Evolutionary conservation across 2,113 vertebrate genomes (phyloP).

Genomic region (Pterophyllum scalare): DNA sequence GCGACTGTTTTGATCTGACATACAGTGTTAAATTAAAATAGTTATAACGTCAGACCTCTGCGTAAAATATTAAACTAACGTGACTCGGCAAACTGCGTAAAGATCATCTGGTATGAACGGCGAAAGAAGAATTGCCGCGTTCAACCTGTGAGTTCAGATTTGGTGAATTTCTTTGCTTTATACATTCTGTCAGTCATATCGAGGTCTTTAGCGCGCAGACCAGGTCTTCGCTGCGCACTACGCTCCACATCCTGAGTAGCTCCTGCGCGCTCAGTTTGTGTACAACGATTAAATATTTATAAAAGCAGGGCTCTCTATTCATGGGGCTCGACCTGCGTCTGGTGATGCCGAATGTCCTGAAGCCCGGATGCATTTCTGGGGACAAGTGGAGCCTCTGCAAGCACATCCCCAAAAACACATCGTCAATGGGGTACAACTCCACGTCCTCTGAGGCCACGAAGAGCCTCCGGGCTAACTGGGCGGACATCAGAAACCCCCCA

Average conservation of each 20-base stretch:
- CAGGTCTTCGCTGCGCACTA: slow-evolving; percentile 72
- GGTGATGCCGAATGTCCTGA: slow-evolving; percentile 83
- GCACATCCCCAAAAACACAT: slow-evolving; percentile 90
- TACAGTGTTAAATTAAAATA: not conserved
- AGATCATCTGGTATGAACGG: not conserved
- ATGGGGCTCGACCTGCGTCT: slow-evolving; percentile 72
- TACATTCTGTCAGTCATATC: slow-evolving; percentile 22
- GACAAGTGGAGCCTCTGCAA: slow-evolving; percentile 72
- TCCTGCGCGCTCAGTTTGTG: slow-evolving; percentile 85
- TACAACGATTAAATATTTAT: slow-evolving; percentile 83
- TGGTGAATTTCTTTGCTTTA: not conserved
- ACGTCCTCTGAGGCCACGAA: slow-evolving; percentile 76
- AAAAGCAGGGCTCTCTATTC: slow-evolving; percentile 88
- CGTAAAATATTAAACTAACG: not conserved
- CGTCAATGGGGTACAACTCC: slow-evolving; percentile 88
- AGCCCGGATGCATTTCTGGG: slow-evolving; percentile 81
- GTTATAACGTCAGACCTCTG: not conserved
- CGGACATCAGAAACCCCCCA: slow-evolving; percentile 85
- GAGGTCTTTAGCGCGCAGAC: slow-evolving; percentile 72
- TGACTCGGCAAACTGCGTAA: not conserved
- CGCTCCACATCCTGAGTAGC: slow-evolving; percentile 84
- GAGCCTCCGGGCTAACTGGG: slow-evolving; percentile 65
- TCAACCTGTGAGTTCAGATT: not conserved
- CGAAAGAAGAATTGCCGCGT: not conserved
- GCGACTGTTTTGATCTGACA: not conserved